Percentiles rank a stretch among this genome's conserved stretches.
phyloP scores from a whole-genome alignment of 1,140 invertebrate genomes.

The Hermetia illucens region DNA sequence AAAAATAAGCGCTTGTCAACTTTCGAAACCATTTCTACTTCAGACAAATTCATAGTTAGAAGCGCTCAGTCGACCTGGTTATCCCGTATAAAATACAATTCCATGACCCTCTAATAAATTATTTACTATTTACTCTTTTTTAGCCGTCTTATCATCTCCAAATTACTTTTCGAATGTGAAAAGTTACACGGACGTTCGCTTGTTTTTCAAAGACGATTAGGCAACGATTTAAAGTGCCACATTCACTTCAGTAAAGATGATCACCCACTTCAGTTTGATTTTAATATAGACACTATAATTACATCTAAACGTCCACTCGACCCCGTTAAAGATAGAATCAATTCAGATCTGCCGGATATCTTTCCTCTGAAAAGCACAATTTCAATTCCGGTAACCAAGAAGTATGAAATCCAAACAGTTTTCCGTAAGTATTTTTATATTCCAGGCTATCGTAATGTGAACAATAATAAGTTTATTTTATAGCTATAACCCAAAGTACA shows the following conservation, averaged over 20 bases:
- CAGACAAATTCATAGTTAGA: too few relatives aligned
- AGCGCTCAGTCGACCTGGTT: too few relatives aligned
- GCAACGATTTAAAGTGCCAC: slow-evolving; percentile 39
- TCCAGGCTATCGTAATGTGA: slow-evolving; percentile 5
- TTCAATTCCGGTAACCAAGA: slow-evolving; percentile 45
- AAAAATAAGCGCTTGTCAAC: too few relatives aligned
- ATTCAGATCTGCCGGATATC: slow-evolving; percentile 47
- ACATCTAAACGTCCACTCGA: slow-evolving; percentile 43
- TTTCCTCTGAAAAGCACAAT: slow-evolving; percentile 54
- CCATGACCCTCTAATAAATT: too few relatives aligned
- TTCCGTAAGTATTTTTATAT: slow-evolving; percentile 49
- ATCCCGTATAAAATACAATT: too few relatives aligned
- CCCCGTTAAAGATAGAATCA: slow-evolving; percentile 34
- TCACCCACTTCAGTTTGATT: slow-evolving; percentile 46
- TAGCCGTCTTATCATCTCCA: slow-evolving; percentile 52
- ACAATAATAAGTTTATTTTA: slow-evolving; percentile 16
- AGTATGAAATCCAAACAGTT: slow-evolving; percentile 43
- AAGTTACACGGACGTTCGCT: slow-evolving; percentile 37
- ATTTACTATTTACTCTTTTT: slow-evolving; percentile 23
- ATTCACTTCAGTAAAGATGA: slow-evolving; percentile 43
- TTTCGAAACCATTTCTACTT: too few relatives aligned
- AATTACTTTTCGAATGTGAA: slow-evolving; percentile 56
- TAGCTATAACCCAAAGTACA: slow-evolving; percentile 38
- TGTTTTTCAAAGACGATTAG: slow-evolving; percentile 36
- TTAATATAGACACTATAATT: slow-evolving; percentile 46